A percentile compares a stretch with the other conserved stretches of the same genome.
phyloP scores from a whole-genome alignment of 2,797 vertebrate species.

The Argya squamiceps region DNA sequence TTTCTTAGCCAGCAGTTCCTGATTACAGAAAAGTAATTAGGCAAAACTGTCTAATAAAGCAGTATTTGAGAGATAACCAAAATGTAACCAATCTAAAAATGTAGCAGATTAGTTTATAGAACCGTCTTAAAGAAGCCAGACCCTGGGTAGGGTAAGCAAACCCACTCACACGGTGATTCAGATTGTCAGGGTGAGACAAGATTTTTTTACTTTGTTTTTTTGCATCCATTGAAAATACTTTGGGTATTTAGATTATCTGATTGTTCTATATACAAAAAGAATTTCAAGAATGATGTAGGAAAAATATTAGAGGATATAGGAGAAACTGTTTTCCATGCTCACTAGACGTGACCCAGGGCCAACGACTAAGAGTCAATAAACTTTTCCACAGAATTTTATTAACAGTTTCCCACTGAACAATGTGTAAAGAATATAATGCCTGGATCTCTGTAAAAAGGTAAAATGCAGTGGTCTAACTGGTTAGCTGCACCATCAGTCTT shows the following conservation, averaged over 20 bases:
- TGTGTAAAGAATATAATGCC: not conserved
- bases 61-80: slow-evolving; percentile 52
- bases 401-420: not conserved
- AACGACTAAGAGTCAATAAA: not conserved
- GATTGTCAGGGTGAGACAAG: not conserved
- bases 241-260: not conserved
- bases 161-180: slow-evolving; percentile 5
- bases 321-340: slow-evolving; percentile 2
- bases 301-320: not conserved
- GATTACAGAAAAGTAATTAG: slow-evolving; percentile 72
- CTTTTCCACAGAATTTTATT: not conserved
- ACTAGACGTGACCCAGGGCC: not conserved
- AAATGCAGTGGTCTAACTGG: not conserved
- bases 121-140: slow-evolving; percentile 12
- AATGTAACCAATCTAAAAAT: slow-evolving; percentile 29
- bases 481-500: not conserved
- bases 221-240: slow-evolving; percentile 18
- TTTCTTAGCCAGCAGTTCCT: slow-evolving; percentile 62
- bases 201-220: not conserved
- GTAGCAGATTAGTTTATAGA: slow-evolving; percentile 25
- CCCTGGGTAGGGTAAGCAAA: not conserved
- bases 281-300: not conserved
- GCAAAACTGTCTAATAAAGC: slow-evolving; percentile 67
- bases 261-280: not conserved
- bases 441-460: not conserved